Evolutionary conservation across 2,113 vertebrate genomes (phyloP), one percentile per base, ranked within the genome.

Genomic region (Eolophus roseicapilla): DNA sequence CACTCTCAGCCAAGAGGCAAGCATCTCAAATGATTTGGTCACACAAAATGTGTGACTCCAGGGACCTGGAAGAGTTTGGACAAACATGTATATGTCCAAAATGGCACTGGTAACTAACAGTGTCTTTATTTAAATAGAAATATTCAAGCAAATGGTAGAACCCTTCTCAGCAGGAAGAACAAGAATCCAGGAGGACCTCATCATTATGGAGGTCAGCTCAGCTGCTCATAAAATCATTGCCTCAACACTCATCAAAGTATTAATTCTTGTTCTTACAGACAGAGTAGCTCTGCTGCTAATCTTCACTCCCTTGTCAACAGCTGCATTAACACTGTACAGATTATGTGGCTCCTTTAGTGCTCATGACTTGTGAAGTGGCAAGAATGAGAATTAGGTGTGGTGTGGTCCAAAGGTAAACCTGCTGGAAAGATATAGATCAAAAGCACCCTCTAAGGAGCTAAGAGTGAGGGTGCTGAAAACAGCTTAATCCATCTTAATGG

Each of bases 1-100:
- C 7, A 15, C 21, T 64, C 9, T 10, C 17, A 88, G 43, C 8
- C 24, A 85, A 79, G n/a, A 82, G 12, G 10, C 9, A 47, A 8
- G 11, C 29, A 79, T 67, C 46, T 85, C 43, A 64, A 57, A 82
- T 9, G 8, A 21, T 46, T 17, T 89, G 25, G 20, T 37, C 21
- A 69, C 44, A 39, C n/a, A 50, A 64, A 64, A 80, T 28, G 2
- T 19, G 10, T 60, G 25, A 73, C 25, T 37, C 6, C 11, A 60
- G 35, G 11, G 8, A 39, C 19, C 11, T 55, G 49, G 7, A 3
- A 69, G 14, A 88, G 18, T 73, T 86, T 80, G 53, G 17, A 77
- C 17, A 73, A 88, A n/a, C 13, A 79, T 0, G 0, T 35, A 10
- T 29, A 33, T 5, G 12, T 55, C 29, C 15, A 80, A 64, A 91